Evolutionary conservation across 2,113 vertebrate species (phyloP).

Genomic region (human): DNA sequence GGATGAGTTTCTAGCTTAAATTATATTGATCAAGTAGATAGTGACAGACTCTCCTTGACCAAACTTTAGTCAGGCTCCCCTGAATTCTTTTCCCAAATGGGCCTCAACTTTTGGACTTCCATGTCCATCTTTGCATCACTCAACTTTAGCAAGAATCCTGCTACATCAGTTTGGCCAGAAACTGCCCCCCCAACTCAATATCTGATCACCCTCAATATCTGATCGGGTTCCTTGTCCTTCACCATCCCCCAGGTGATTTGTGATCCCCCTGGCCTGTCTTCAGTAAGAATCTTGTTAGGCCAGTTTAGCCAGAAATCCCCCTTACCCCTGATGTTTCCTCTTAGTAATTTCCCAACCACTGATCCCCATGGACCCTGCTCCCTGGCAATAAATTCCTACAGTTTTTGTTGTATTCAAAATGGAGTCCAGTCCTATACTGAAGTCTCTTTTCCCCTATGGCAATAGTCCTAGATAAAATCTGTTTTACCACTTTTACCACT

Average conservation of each 20-base stretch:
- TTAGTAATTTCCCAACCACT: not conserved
- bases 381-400: not conserved
- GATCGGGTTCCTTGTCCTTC: not conserved
- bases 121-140: not conserved
- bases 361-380: not conserved
- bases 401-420: not conserved
- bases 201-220: not conserved
- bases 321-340: not conserved
- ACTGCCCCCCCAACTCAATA: not conserved
- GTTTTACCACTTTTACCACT: not conserved
- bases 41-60: not conserved
- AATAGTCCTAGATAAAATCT: not conserved
- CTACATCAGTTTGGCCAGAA: not conserved
- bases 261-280: not conserved
- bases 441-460: not conserved
- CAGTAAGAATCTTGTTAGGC: not conserved
- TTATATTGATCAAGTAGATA: not conserved
- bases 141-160: not conserved
- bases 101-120: not conserved
- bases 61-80: not conserved
- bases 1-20: not conserved
- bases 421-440: not conserved
- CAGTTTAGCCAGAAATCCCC: not conserved
- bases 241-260: not conserved
- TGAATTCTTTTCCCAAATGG: not conserved